Conservation (phyloP, 2,113 vertebrate genomes). For the Otis tarda region DNA sequence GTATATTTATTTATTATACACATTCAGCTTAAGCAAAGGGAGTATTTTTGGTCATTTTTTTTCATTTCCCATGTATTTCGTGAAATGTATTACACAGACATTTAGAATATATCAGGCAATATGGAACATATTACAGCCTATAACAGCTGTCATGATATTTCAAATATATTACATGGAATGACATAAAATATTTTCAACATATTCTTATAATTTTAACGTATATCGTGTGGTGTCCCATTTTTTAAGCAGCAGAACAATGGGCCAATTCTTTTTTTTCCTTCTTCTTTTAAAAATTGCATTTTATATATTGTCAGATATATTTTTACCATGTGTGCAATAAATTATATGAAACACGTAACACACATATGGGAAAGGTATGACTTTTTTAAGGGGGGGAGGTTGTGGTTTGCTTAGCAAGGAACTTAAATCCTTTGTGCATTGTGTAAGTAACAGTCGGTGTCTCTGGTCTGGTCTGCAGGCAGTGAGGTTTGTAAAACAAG, state of each 20-base stretch:
- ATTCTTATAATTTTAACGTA: slow-evolving; percentile 67
- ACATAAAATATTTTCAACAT: slow-evolving; percentile 73
- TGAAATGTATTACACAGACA: slow-evolving; percentile 52
- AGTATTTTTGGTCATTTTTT: neutral
- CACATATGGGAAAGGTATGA: slow-evolving; percentile 60
- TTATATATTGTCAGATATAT: slow-evolving; percentile 61
- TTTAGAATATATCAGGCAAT: slow-evolving; percentile 60
- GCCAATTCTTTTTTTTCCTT: slow-evolving; percentile 57
- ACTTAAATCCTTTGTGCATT: slow-evolving; percentile 56
- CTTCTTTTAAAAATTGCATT: slow-evolving; percentile 64
- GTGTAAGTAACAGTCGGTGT: neutral
- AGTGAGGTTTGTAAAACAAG: neutral
- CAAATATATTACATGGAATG: slow-evolving; percentile 74
- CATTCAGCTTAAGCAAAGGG: neutral
- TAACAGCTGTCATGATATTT: slow-evolving; percentile 69
- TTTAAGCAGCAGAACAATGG: slow-evolving; percentile 70
- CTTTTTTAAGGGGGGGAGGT: slow-evolving; percentile 10
- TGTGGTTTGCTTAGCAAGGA: slow-evolving; percentile 31
- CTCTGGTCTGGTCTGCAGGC: slow-evolving; percentile 9
- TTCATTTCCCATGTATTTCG: slow-evolving; percentile 22
- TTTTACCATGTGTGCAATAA: slow-evolving; percentile 58
- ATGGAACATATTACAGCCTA: slow-evolving; percentile 62
- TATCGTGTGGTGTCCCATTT: slow-evolving; percentile 59
- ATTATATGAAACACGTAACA: slow-evolving; percentile 49
- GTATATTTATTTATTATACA: neutral